Conservation (phyloP, 2,113 vertebrate species). For the Boleophthalmus pectinirostris region DNA sequence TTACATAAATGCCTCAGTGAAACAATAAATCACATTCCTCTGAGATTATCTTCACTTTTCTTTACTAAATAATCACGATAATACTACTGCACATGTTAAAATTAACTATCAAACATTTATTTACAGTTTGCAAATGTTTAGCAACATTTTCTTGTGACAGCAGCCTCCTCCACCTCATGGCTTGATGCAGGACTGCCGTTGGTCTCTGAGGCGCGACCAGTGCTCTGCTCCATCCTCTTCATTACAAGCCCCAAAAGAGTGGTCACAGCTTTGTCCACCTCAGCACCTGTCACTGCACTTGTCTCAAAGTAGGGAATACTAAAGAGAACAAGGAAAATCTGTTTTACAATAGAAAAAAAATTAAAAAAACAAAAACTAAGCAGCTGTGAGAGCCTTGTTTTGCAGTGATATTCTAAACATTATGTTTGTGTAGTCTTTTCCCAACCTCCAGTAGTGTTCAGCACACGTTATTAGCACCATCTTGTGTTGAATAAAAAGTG, state of each 20-base stretch:
- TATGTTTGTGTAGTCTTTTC: not conserved
- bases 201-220: slow-evolving; percentile 68
- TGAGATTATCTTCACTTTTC: slow-evolving; percentile 10
- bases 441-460: not conserved
- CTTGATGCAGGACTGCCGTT: slow-evolving; percentile 77
- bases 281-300: slow-evolving; percentile 84
- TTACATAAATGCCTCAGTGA: slow-evolving; percentile 63
- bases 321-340: not conserved
- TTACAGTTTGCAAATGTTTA: slow-evolving; percentile 15
- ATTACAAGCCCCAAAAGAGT: slow-evolving; percentile 91
- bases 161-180: slow-evolving; percentile 39
- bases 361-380: not conserved
- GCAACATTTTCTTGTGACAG: slow-evolving; percentile 46
- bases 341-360: not conserved
- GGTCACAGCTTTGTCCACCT: slow-evolving; percentile 86
- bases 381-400: not conserved
- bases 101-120: not conserved
- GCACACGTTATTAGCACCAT: slow-evolving; percentile 19
- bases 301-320: slow-evolving; percentile 96
- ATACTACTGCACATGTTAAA: not conserved
- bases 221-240: slow-evolving; percentile 92
- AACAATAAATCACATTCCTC: slow-evolving; percentile 63
- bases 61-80: not conserved
- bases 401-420: not conserved
- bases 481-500: slow-evolving; percentile 22